A percentile compares a stretch with the other conserved stretches of the same genome.
phyloP scores from a whole-genome alignment of 30 jellyfish, hydroid and myxozoan species.

The Aurelia aurita complex sp. Pacific region DNA sequence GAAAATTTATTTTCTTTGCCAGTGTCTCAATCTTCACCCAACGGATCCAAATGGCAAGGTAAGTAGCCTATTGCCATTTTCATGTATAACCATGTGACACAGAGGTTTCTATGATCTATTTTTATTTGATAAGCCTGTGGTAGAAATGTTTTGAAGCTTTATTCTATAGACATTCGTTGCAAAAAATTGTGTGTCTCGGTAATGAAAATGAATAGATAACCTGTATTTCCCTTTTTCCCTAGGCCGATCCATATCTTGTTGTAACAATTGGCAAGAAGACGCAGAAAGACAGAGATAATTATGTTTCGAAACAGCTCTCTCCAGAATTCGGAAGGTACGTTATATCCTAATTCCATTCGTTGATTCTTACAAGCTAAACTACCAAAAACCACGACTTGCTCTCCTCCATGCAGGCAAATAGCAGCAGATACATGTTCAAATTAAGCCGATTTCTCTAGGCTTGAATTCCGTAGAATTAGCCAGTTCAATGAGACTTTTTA shows the following conservation, averaged over 20 bases:
- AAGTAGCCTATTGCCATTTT: background rate
- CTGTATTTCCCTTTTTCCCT: background rate
- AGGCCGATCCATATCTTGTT: conserved; percentile 98
- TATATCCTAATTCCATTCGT: no score
- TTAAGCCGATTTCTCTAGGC: no score
- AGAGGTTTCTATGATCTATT: no score
- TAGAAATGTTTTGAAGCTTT: no score
- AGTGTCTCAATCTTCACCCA: conserved; percentile 93
- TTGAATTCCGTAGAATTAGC: no score
- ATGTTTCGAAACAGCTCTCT: conserved; percentile 90
- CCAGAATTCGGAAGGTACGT: conserved; percentile 99
- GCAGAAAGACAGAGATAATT: conserved; percentile 84
- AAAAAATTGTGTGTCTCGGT: background rate
- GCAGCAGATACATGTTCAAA: no score
- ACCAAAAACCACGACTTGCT: no score
- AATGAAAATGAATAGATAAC: background rate
- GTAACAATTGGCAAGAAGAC: conserved; percentile 85
- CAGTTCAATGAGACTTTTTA: no score
- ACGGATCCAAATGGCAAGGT: conserved; percentile 99
- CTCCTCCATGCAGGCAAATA: no score
- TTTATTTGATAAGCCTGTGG: no score
- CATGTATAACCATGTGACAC: no score
- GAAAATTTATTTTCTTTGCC: background rate
- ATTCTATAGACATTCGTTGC: background rate
- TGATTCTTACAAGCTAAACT: no score